These are phyloP conservation scores for Xyrauchen texanus DNA, from an alignment of 2,113 vertebrate species.

Conservation along the genomic window DNA sequence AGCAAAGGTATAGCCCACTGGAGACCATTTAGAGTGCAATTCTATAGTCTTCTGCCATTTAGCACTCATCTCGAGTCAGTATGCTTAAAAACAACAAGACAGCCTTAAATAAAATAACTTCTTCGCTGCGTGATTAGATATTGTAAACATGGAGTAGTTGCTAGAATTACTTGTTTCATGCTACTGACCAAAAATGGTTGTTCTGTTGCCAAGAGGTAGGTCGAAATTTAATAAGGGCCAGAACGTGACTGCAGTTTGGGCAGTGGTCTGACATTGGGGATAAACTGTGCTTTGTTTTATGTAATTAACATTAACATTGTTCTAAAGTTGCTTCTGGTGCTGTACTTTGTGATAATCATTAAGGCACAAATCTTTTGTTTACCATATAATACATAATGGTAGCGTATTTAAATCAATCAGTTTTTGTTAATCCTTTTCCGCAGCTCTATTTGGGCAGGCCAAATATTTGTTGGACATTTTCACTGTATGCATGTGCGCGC, in stretches of 20 bases:
- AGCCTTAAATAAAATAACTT: conserved; percentile 12
- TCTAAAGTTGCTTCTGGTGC: neutral
- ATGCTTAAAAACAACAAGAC: conserved; percentile 25
- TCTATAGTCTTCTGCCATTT: neutral
- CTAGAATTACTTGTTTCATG: conserved; percentile 26
- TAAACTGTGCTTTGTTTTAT: conserved; percentile 6
- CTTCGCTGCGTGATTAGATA: conserved; percentile 34
- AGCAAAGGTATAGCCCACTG: conserved; percentile 6
- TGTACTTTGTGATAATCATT: conserved; percentile 13
- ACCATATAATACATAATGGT: neutral
- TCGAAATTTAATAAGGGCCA: neutral
- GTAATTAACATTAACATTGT: conserved; percentile 1
- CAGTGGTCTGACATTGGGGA: neutral
- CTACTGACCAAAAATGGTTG: conserved; percentile 14
- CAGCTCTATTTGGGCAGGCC: conserved; percentile 9
- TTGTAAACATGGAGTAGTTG: conserved; percentile 30
- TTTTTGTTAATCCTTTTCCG: conserved; percentile 7
- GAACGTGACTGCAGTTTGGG: neutral
- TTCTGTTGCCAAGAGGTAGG: neutral
- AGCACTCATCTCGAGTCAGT: conserved; percentile 18
- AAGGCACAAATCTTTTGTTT: conserved; percentile 11
- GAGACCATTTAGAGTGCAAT: conserved; percentile 5
- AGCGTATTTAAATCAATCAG: conserved; percentile 6
- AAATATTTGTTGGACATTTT: conserved; percentile 20
- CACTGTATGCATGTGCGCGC: conserved; percentile 1